phyloP scores from a whole-genome alignment of 2,888 invertebrate genomes.

The Eueremaeus valkanovi region DNA sequence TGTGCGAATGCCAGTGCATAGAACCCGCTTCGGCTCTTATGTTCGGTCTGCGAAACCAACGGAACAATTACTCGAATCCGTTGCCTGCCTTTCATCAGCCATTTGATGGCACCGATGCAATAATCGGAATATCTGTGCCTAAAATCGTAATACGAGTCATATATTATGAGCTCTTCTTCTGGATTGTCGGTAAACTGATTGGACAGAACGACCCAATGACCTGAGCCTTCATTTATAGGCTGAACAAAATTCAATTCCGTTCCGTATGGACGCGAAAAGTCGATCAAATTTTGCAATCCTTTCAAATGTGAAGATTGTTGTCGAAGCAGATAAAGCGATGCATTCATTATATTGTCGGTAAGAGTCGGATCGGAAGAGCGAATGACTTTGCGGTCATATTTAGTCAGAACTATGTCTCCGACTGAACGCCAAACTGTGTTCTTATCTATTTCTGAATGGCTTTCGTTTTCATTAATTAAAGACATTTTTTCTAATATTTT shows the following conservation, averaged over 20 bases:
- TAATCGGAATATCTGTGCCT: background rate
- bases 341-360: background rate
- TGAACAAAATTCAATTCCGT: background rate
- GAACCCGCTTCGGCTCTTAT: background rate
- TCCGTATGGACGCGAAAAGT: background rate
- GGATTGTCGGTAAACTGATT: background rate
- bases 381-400: background rate
- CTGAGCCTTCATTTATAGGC: background rate
- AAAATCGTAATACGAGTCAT: background rate
- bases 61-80: background rate
- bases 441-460: no score
- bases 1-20: background rate
- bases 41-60: background rate
- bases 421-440: background rate
- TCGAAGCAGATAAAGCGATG: background rate
- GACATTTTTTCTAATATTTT: background rate
- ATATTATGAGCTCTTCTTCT: background rate
- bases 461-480: background rate
- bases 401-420: background rate
- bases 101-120: background rate
- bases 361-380: background rate
- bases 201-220: background rate
- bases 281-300: background rate
- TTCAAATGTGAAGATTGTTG: background rate
- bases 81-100: background rate